These are phyloP conservation scores for Stegostoma tigrinum DNA, from an alignment of 2,113 vertebrate genomes.

Conservation along the genomic window DNA sequence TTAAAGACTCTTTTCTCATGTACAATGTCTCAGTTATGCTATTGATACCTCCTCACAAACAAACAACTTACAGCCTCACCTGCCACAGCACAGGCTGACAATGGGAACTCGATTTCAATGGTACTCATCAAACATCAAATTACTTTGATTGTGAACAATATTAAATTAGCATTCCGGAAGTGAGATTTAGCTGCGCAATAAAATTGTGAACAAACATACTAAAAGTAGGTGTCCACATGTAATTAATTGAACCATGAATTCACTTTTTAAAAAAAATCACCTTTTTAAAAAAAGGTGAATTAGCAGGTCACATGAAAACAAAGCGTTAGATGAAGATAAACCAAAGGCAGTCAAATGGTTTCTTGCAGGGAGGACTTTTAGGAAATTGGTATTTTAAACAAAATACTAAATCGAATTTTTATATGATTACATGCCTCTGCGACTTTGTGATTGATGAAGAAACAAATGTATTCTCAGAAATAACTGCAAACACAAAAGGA, in stretches of 20 bases:
- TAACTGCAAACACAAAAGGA: background rate
- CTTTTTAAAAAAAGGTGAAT: background rate
- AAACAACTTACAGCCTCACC: constrained; percentile 28
- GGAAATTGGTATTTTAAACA: background rate
- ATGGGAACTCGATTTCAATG: background rate
- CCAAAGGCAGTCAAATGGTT: background rate
- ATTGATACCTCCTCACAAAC: background rate
- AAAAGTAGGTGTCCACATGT: background rate
- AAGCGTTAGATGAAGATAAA: background rate
- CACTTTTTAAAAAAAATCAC: too few species aligned
- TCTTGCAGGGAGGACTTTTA: background rate
- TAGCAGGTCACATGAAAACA: background rate
- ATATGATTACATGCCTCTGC: background rate
- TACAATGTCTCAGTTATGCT: background rate
- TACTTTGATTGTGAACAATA: background rate
- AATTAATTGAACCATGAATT: background rate
- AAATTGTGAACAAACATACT: background rate
- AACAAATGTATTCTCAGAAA: background rate
- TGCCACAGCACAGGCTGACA: constrained; percentile 1
- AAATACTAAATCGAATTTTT: background rate
- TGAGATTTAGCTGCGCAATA: background rate
- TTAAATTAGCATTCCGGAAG: background rate
- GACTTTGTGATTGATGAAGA: background rate
- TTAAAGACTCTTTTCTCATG: constrained; percentile 5
- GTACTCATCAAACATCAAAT: background rate